phyloP scores from a whole-genome alignment of 2,888 invertebrate genomes.

The Mesochorus sp. region DNA sequence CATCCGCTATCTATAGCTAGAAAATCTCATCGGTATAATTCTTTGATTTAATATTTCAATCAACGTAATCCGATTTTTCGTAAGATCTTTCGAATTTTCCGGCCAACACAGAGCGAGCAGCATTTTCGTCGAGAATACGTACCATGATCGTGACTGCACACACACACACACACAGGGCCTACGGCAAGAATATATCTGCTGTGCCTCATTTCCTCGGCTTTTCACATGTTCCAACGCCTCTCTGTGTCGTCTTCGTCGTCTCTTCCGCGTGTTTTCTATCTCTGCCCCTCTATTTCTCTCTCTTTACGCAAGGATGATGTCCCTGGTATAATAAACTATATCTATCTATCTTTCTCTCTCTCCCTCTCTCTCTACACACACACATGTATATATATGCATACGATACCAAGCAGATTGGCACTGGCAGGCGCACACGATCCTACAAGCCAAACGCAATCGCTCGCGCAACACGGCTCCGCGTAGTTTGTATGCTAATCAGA shows the following conservation, averaged over 20 bases:
- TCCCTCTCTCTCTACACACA: too few species aligned
- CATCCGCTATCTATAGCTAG: too few species aligned
- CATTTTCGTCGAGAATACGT: neutral
- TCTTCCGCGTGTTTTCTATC: slow-evolving; percentile 43
- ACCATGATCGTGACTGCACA: neutral
- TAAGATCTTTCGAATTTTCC: neutral
- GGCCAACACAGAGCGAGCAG: too few species aligned
- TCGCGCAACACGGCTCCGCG: slow-evolving; percentile 71
- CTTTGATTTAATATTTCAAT: too few species aligned
- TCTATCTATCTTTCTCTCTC: too few species aligned
- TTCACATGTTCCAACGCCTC: slow-evolving; percentile 35
- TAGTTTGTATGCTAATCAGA: slow-evolving; percentile 78
- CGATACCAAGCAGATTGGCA: slow-evolving; percentile 32
- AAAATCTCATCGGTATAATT: too few species aligned
- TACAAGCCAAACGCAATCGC: slow-evolving; percentile 58
- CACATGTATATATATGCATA: slow-evolving; percentile 8
- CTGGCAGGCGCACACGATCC: slow-evolving; percentile 27
- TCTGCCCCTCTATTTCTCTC: neutral
- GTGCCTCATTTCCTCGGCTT: slow-evolving; percentile 7
- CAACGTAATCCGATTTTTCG: too few species aligned
- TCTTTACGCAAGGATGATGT: neutral
- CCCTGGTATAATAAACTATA: too few species aligned
- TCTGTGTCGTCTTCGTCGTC: slow-evolving; percentile 54
- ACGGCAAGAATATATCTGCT: neutral
- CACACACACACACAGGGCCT: neutral